Evolutionary conservation across 2,113 vertebrate species (phyloP), one percentile per base, ranked within the genome.

Genomic region (Arizona elegans): DNA sequence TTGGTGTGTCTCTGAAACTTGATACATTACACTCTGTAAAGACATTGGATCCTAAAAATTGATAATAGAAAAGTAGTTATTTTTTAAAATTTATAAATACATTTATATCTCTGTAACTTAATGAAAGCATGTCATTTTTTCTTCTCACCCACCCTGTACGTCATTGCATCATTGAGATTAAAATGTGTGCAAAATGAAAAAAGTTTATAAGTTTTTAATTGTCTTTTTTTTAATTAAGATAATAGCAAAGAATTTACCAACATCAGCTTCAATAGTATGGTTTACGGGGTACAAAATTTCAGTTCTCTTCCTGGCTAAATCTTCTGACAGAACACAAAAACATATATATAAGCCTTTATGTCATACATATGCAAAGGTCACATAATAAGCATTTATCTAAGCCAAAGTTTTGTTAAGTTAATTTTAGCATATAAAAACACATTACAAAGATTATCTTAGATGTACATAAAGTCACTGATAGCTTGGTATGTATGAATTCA

Each of bases 11-110:
- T 92, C 17, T 92, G 52, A 11, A 90, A 92, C 52, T 75, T 47
- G 93, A 94, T 10, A 98, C 98, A 13, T 92, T 96, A 92, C 98
- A 99, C 23, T 85, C 47, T 90, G 97, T 89, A 1, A 59, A 97
- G 50, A 98, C 85, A 24, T 1, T 91, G n/a, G 97, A 98, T 17
- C 98, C 98, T 99, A 81, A 95, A 90, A 96, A 94, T 93, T 29
- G 94, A 52, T 47, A 85, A 12, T 53, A 54, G 91, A 92, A 93
- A 62, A 94, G 47, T 90, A 26, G 9, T 2, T 19, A 50, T 86
- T 56, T 47, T 23, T 19, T 4, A 29, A 70, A 87, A 56, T 21
- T 21, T 43, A 81, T 81, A 81, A 81, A 38, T 33, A 75, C 33
- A 75, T 75, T 17, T 90, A n/a, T 53, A n/a, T 3, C 43, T n/a